These are phyloP conservation scores for Pherbina coryleti DNA, from an alignment of 2,888 invertebrate genomes.

Conservation along the genomic window DNA sequence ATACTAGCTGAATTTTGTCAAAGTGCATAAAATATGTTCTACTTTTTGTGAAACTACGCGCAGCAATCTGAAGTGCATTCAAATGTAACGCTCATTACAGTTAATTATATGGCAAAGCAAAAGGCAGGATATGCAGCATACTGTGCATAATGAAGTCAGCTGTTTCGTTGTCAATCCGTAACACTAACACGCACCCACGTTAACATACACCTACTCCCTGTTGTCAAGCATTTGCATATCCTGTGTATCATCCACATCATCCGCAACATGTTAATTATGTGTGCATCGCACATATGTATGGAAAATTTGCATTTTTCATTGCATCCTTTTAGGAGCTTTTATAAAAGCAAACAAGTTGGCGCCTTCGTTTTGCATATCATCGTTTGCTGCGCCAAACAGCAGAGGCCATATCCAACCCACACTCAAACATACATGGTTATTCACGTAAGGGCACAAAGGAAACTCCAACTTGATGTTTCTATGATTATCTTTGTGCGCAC, in stretches of 20 bases:
- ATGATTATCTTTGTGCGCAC: not conserved
- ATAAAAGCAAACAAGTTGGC: slow-evolving; percentile 25
- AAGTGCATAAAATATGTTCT: no score
- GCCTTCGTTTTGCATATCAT: slow-evolving; percentile 1
- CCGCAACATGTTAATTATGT: slow-evolving; percentile 27
- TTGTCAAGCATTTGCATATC: slow-evolving; percentile 4
- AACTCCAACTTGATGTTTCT: not conserved
- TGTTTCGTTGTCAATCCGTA: not conserved
- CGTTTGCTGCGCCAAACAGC: not conserved
- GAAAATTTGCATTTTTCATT: slow-evolving; percentile 29
- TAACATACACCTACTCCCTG: not conserved
- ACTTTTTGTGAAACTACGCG: not conserved
- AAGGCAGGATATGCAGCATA: not conserved
- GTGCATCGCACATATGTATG: not conserved
- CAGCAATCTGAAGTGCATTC: not conserved
- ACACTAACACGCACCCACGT: not conserved
- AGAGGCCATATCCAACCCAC: not conserved
- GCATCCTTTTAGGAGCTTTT: slow-evolving; percentile 16
- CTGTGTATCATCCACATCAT: not conserved
- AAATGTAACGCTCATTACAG: not conserved
- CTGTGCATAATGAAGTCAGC: slow-evolving; percentile 26
- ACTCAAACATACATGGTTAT: not conserved
- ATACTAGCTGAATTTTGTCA: no score
- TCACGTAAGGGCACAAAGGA: not conserved
- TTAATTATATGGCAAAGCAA: slow-evolving; percentile 18